Base-by-base conservation (phyloP, 2,113 vertebrate species). In the Siniperca chuatsi region DNA sequence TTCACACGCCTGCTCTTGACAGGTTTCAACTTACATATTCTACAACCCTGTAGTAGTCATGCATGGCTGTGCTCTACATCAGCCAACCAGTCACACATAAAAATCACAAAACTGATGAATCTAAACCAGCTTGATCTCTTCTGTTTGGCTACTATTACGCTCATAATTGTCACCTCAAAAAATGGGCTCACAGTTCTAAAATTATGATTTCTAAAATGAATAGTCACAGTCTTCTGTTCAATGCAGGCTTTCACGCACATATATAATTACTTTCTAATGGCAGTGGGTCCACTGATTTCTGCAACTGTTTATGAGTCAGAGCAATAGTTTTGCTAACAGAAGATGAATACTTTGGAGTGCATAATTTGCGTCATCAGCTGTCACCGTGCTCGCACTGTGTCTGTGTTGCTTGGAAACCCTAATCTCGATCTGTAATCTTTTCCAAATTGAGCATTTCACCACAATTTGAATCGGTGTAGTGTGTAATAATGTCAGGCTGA, bases 391-490 rank as follows among this genome's bases (percentile, higher is more conserved):
- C 48, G 12, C 67, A 74, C 66, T 18, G 42, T 58, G 42, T 79
- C 52, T 69, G 48, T 71, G 87, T 84, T 88, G 87, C 87, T 88
- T 84, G 60, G 85, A 82, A 87, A 84, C 83, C 54, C 55, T 62
- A 50, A 66, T 79, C 46, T 23, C 21, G 48, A 48, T 75, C 77
- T 67, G 66, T 76, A 78, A 79, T 55, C 18, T 52, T 73, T 76
- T 82, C 68, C 33, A 67, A 87, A 78, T 29, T n/a, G 23, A 52
- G 62, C 33, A 66, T 75, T 78, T 87, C 23, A 42, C 25, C 64
- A 67, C 42, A 65, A 70, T 69, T 40, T 44, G 23, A 57, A 66
- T 57, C 42, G 12, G 29, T 46, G 33, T 61, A 6, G 13, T 65
- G 76, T 70, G 20, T 65, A 35, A 74, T 68, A 16, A 46, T 55